Base-by-base conservation (phyloP, 2,888 invertebrate species). In the Mimas tiliae region DNA sequence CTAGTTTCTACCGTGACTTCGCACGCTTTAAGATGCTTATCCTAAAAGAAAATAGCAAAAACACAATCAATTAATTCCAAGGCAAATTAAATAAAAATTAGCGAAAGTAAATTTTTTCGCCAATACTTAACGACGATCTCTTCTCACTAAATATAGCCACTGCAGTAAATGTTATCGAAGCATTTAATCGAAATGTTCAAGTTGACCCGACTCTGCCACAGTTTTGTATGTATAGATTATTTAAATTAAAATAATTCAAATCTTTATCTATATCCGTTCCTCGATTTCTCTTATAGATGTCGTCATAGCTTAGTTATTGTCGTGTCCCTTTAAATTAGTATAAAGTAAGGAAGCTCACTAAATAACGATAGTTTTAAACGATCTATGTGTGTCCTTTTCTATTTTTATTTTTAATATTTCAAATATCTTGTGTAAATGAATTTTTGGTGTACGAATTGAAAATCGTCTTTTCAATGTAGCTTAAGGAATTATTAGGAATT, bases 271-370 rank as follows among this genome's bases (percentile, higher is more conserved):
- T 91, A 88, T 93, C 93, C 92, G 89, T 93, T 91, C 91, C 90
- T 93, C 90, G 79, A 91, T 92, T 93, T 93, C 92, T 90, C 92
- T 93, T 91, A 89, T 93, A 91, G 87, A 83, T 93, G 92, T 93
- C 91, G 93, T 93, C 88, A 87, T 93, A 93, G 93, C 81, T 81
- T 93, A 93, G 91, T 91, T 72, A 85, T 79, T 91, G 93, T 93
- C 88, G 92, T 93, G 91, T 91, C 90, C 90, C 83, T 86, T 83
- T 81, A 73, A 78, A 79, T 77, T 85, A 84, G 80, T 77, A 74
- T 65, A 65, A 74, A 67, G 67, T 91, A 91, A 89, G 90, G 82
- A 88, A 82, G 91, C 91, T 93, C 92, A 92, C 86, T 90, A 74
- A 75, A 79, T 84, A 84, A 78, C 77, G 75, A 77, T 83, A 81